phyloP scores from a whole-genome alignment of 2,888 invertebrate species.

The Diachrysia chrysitis region DNA sequence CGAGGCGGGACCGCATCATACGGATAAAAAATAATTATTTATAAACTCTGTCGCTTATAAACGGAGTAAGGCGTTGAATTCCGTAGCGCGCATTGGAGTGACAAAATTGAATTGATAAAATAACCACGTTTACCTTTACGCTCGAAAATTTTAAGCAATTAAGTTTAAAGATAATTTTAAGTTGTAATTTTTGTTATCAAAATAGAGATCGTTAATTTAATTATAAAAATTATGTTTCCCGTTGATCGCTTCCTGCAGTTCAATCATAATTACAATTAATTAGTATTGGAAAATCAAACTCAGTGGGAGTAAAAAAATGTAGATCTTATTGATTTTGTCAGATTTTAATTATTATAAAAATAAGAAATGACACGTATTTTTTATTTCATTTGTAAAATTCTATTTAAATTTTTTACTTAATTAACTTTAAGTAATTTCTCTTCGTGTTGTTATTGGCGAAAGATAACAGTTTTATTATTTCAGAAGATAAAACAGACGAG shows the following conservation, averaged over 20 bases:
- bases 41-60: constrained; percentile 57
- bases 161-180: not conserved
- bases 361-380: too few species aligned
- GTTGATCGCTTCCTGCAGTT: not conserved
- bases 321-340: not conserved
- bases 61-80: constrained; percentile 42
- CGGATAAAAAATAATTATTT: constrained; percentile 64
- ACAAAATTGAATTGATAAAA: constrained; percentile 35
- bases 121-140: not conserved
- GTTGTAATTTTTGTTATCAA: not conserved
- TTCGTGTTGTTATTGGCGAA: constrained; percentile 24
- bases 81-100: constrained; percentile 41
- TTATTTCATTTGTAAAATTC: not conserved
- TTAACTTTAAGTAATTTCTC: not conserved
- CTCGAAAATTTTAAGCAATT: constrained; percentile 1
- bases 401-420: not conserved
- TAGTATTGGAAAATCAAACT: not conserved
- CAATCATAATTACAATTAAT: too few species aligned
- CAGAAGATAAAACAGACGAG: constrained; percentile 40
- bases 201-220: constrained; percentile 1
- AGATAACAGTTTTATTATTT: constrained; percentile 55
- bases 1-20: constrained; percentile 62
- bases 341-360: not conserved
- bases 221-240: not conserved
- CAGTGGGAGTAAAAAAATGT: not conserved